Conservation (phyloP, 2,888 invertebrate species). For the Pristionchus entomophagus region DNA sequence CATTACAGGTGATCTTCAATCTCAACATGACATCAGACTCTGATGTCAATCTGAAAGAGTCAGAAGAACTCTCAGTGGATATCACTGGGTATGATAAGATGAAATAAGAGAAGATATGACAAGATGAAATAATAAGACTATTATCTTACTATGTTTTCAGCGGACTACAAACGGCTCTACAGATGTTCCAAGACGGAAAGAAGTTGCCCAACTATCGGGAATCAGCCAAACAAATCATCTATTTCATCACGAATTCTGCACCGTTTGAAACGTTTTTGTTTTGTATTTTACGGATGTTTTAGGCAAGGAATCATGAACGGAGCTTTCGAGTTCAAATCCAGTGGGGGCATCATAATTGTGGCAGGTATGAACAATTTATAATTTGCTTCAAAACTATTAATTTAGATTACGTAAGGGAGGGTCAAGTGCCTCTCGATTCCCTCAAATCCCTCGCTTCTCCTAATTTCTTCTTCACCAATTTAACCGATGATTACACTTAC, state of each 20-base stretch:
- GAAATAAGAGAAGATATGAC: not conserved
- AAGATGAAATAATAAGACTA: not conserved
- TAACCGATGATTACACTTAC: not conserved
- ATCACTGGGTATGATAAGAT: not conserved
- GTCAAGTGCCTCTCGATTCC: not conserved
- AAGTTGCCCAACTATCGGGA: not conserved
- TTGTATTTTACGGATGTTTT: not conserved
- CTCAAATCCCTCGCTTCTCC: not conserved
- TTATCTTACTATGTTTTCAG: not conserved
- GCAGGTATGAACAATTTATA: not conserved
- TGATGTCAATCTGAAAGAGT: not conserved
- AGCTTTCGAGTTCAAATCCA: not conserved
- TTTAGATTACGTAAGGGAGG: not conserved
- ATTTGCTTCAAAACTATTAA: not conserved
- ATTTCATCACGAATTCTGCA: constrained; percentile 14
- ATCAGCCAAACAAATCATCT: not conserved
- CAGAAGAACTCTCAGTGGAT: not conserved
- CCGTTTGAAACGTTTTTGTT: not conserved
- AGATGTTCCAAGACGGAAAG: not conserved
- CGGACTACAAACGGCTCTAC: not conserved
- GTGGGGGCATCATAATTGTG: not conserved
- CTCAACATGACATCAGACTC: not conserved
- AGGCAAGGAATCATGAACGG: not conserved
- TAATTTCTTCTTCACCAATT: not conserved
- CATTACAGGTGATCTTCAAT: not conserved